Evolutionary conservation across 2,113 vertebrate genomes (phyloP), one percentile per base, ranked within the genome.

Genomic region (Lepus americanus): DNA sequence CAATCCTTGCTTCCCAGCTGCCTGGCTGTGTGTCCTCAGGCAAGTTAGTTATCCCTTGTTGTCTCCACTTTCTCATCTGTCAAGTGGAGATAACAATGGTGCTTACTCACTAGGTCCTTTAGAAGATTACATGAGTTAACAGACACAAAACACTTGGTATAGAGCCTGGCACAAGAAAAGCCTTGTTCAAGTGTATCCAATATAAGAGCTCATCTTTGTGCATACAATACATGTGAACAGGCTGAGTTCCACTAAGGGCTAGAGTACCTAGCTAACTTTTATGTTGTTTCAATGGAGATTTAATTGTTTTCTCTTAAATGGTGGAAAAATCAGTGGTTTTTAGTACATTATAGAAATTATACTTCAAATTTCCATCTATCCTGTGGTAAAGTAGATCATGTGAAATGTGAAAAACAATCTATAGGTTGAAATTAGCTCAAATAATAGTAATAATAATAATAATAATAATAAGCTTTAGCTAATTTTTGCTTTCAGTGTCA

Each of bases 281-380:
- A 72, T 87, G 20, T 61, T 67, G 17, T 64, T 83, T 78, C 61
- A 23, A 19, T 33, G 70, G 53, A 89, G 27, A 83, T 39, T 92
- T 19, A 44, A 44, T 14, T 51, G 19, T 70, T 77, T 70, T 74
- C 9, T 25, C 94, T 69, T 44, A 82, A 81, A 88, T 72, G 6
- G 10, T 86, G 4, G 13, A 33, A 70, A 90, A 81, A 5, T 49
- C 11, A 66, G 31, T 74, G 27, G 33, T 73, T 88, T 95, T 86
- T 86, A 70, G 13, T 44, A 89, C 39, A 14, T 78, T 3, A 80
- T 9, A 80, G 7, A 77, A 90, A 90, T 82, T 74, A 36, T 44
- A 79, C n/a, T 84, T 85, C 91, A 81, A 39, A 69, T 94, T 92
- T 91, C 0, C 9, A 79, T 87, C 33, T 76, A 81, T 27, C 59